These are phyloP conservation scores for Luperina testacea DNA, from an alignment of 2,888 invertebrate genomes.

Conservation along the genomic window DNA sequence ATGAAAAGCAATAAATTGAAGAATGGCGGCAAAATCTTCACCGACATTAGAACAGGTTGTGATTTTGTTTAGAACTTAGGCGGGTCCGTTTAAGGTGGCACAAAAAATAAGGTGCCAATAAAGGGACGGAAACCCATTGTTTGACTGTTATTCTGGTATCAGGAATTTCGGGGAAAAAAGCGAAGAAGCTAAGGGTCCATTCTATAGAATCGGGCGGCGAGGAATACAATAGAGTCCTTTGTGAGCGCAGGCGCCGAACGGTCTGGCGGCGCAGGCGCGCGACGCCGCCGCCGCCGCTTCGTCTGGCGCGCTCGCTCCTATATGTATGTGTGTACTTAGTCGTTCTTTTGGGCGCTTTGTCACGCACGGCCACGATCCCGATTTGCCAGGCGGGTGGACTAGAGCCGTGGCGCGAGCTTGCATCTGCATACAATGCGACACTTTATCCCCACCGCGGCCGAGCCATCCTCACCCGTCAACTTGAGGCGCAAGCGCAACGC, in stretches of 20 bases:
- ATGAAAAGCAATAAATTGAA: slow-evolving; percentile 65
- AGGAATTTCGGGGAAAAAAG: slow-evolving; percentile 86
- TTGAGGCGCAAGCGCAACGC: slow-evolving; percentile 25
- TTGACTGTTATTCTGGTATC: slow-evolving; percentile 87
- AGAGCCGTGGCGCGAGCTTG: slow-evolving; percentile 66
- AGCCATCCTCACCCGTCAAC: slow-evolving; percentile 29
- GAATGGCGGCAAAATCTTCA: slow-evolving; percentile 70
- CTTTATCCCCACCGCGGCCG: slow-evolving; percentile 49
- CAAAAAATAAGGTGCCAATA: slow-evolving; percentile 90
- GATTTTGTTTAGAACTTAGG: slow-evolving; percentile 84
- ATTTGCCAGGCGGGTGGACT: slow-evolving; percentile 59
- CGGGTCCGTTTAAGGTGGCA: slow-evolving; percentile 84
- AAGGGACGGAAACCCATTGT: slow-evolving; percentile 90
- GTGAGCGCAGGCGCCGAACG: slow-evolving; percentile 88
- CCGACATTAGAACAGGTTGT: slow-evolving; percentile 85
- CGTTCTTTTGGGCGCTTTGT: slow-evolving; percentile 60
- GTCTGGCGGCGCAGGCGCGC: slow-evolving; percentile 78
- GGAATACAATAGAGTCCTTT: slow-evolving; percentile 88
- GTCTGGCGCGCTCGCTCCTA: slow-evolving; percentile 74
- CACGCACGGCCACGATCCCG: slow-evolving; percentile 65
- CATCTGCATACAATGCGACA: slow-evolving; percentile 77
- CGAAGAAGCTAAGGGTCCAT: slow-evolving; percentile 81
- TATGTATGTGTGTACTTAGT: slow-evolving; percentile 37
- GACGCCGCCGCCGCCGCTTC: slow-evolving; percentile 77
- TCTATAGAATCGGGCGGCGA: slow-evolving; percentile 81